A percentile compares a stretch with the other conserved stretches of the same genome.
phyloP scores from a whole-genome alignment of 2,113 vertebrate genomes.

The Bombycilla garrulus region DNA sequence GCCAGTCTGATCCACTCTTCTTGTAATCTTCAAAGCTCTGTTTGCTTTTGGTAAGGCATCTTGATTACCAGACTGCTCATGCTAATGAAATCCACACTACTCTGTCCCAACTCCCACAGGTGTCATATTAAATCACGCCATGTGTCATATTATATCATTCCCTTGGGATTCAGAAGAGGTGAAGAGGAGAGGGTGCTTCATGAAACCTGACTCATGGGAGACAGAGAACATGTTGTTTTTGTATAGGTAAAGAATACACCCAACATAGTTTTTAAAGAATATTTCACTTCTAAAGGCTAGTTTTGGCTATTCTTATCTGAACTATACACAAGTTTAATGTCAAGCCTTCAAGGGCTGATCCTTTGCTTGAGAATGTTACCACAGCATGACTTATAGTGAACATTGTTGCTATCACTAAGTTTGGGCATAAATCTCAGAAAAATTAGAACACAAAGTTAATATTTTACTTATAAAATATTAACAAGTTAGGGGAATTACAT shows the following conservation, averaged over 20 bases:
- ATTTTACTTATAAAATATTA: neutral
- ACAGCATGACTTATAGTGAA: neutral
- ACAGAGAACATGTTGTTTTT: neutral
- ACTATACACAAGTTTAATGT: neutral
- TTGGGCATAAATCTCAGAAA: neutral
- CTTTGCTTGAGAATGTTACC: neutral
- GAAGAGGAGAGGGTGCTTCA: neutral
- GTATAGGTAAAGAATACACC: neutral
- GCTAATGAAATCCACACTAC: no score
- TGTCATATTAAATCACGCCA: accelerated
- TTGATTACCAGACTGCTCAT: no score
- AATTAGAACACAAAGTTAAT: neutral
- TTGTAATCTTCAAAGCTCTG: no score
- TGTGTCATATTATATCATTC: neutral
- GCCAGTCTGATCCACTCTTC: no score
- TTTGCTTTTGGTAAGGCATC: no score
- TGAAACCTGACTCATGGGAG: neutral
- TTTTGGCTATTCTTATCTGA: neutral
- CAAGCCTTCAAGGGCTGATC: neutral
- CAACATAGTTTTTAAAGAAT: neutral
- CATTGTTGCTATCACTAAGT: neutral
- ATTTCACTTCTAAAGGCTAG: neutral
- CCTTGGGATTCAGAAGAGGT: neutral
- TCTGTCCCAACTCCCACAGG: no score
- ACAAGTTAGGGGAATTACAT: neutral